Percentiles rank a stretch among this genome's conserved stretches.
Conservation (phyloP, 2,113 vertebrate species). For the Paradoxurus hermaphroditus region DNA sequence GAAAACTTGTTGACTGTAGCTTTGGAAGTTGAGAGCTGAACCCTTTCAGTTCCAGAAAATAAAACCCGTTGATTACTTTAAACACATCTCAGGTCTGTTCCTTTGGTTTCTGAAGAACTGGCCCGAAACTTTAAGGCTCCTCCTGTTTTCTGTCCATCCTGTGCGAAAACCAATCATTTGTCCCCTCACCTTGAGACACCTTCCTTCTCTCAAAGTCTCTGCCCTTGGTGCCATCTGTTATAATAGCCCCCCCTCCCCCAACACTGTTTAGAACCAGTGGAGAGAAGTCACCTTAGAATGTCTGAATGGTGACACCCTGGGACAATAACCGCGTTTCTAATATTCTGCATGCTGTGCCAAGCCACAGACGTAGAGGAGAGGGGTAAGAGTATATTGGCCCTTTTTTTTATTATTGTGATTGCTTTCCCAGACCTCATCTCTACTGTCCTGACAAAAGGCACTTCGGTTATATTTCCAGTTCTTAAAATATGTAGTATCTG, state of each 20-base stretch:
- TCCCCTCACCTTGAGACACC: neutral
- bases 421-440: neutral
- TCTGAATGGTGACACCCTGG: neutral
- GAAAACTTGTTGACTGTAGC: conserved; percentile 34
- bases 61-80: conserved; percentile 58
- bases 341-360: neutral
- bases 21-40: conserved; percentile 54
- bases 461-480: neutral
- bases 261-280: neutral
- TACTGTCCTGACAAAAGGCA: neutral
- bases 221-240: neutral
- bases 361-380: neutral
- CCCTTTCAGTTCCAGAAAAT: conserved; percentile 62
- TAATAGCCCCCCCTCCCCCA: neutral
- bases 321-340: neutral
- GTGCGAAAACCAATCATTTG: neutral
- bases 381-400: neutral
- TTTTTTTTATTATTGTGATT: neutral
- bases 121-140: neutral
- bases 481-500: neutral
- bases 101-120: conserved; percentile 25
- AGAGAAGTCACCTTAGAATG: neutral
- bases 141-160: neutral
- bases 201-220: neutral
- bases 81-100: conserved; percentile 27